These are phyloP conservation scores for Brachyalestes nurse DNA, from an alignment of 2,797 vertebrate species.

Conservation along the genomic window DNA sequence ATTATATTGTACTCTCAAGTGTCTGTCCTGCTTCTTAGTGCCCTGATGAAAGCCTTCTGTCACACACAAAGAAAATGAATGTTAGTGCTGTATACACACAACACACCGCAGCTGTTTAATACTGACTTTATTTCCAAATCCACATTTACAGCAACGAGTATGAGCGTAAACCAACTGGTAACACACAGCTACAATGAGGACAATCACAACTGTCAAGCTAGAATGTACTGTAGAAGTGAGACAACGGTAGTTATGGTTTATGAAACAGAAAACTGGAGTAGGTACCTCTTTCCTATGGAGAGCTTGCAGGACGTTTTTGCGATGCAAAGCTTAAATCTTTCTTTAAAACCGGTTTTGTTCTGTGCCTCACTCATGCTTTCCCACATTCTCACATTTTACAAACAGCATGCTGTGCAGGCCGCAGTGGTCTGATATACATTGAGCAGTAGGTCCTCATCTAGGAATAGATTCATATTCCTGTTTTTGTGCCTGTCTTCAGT, in stretches of 20 bases:
- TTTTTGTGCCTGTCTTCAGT: no score
- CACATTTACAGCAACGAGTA: constrained; percentile 85
- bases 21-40: not conserved
- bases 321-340: not conserved
- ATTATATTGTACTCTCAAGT: constrained; percentile 61
- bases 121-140: constrained; percentile 90
- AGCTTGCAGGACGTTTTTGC: constrained; percentile 7
- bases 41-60: not conserved
- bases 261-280: constrained; percentile 26
- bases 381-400: constrained; percentile 24
- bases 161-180: constrained; percentile 81
- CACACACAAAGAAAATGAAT: no score
- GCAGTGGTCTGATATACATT: not conserved
- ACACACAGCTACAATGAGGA: constrained; percentile 83
- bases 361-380: constrained; percentile 3
- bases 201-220: constrained; percentile 85
- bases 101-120: constrained; percentile 56
- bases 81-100: not conserved
- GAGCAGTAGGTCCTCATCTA: not conserved
- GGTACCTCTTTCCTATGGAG: constrained; percentile 21
- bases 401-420: constrained; percentile 35
- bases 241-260: constrained; percentile 31
- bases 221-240: constrained; percentile 59
- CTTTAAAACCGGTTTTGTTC: constrained; percentile 2
- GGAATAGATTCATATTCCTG: not conserved